A percentile compares a stretch with the other conserved stretches of the same genome.
Conservation (phyloP, 2,113 vertebrate species). For the Microtus richardsoni region DNA sequence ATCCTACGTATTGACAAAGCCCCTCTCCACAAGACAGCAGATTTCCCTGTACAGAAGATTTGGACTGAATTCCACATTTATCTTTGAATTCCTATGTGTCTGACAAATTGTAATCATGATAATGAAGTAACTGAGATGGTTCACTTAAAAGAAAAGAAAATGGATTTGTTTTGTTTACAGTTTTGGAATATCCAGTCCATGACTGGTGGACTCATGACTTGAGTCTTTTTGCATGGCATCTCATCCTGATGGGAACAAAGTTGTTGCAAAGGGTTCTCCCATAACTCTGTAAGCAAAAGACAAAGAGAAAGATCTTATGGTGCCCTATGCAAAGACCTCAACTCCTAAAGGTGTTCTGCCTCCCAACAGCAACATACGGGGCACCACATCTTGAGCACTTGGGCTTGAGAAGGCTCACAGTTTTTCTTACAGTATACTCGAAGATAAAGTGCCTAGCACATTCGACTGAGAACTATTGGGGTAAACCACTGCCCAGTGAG, state of each 20-base stretch:
- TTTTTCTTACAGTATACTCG: too few species aligned
- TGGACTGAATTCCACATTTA: neutral
- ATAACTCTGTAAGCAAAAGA: neutral
- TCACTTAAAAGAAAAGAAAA: too few species aligned
- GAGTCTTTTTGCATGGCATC: too few species aligned
- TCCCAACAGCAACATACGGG: fast-evolving
- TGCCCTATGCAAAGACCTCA: neutral
- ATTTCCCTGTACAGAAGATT: neutral
- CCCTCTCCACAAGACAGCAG: neutral
- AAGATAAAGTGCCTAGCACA: neutral
- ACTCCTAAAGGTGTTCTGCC: too few species aligned
- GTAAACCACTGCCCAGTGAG: too few species aligned
- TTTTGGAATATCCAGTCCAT: neutral
- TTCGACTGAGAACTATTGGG: neutral
- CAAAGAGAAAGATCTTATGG: neutral
- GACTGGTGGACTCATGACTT: neutral
- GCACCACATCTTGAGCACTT: fast-evolving
- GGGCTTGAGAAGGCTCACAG: too few species aligned
- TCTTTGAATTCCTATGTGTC: neutral
- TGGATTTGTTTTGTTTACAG: neutral
- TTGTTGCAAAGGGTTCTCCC: neutral
- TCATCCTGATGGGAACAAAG: fast-evolving
- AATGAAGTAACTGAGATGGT: neutral
- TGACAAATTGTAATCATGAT: neutral
- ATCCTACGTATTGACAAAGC: neutral